phyloP scores from a whole-genome alignment of 2,888 invertebrate genomes.

The Hydropsyche betteni region DNA sequence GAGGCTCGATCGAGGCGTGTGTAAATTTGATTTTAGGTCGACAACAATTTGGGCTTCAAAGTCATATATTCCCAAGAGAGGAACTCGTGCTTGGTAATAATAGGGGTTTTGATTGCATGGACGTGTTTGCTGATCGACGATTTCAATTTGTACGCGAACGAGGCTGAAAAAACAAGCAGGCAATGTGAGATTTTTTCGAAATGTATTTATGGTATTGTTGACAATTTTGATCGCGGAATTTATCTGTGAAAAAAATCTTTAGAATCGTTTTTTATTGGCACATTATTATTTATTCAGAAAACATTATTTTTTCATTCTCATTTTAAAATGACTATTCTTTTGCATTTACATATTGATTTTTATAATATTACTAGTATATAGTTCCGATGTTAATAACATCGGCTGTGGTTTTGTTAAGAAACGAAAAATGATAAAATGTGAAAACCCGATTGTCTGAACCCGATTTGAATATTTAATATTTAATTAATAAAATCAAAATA shows the following conservation, averaged over 20 bases:
- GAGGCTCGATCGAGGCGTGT: too few relatives aligned
- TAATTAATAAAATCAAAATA: too few relatives aligned
- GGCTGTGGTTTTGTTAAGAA: too few relatives aligned
- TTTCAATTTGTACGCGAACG: conserved; percentile 61
- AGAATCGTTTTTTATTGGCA: too few relatives aligned
- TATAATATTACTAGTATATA: too few relatives aligned
- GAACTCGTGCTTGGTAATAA: conserved; percentile 59
- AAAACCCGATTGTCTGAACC: too few relatives aligned
- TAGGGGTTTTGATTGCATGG: conserved; percentile 62
- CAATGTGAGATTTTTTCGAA: conserved; percentile 58
- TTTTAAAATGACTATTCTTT: background rate
- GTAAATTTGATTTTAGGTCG: conserved; percentile 57
- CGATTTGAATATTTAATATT: too few relatives aligned
- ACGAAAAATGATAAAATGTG: too few relatives aligned
- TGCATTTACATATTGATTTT: background rate
- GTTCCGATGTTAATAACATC: too few relatives aligned
- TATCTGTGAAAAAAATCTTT: background rate
- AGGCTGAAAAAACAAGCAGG: conserved; percentile 59
- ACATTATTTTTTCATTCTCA: background rate
- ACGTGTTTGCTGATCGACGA: conserved; percentile 61
- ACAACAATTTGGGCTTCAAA: conserved; percentile 61
- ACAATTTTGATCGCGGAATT: background rate
- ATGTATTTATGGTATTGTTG: background rate
- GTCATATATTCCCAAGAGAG: conserved; percentile 60
- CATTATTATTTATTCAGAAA: too few relatives aligned